A percentile compares a stretch with the other conserved stretches of the same genome.
phyloP scores from a whole-genome alignment of 92 coral and sea anemone species.

The Epizoanthus ramosus region DNA sequence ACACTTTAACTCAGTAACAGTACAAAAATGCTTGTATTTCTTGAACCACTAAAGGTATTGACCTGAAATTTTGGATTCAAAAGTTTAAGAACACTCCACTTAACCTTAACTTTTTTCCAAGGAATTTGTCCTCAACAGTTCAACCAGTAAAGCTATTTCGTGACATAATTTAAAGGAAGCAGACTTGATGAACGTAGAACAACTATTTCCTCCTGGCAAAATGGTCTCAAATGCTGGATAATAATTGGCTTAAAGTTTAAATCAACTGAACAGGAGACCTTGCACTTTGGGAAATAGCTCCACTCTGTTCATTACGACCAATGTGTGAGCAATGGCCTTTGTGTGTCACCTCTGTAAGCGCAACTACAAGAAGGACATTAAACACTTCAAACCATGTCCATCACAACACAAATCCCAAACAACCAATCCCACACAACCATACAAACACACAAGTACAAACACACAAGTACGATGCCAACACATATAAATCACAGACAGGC shows the following conservation, averaged over 20 bases:
- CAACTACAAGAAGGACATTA: conserved; percentile 93
- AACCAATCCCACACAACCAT: neutral
- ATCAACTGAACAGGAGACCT: conserved; percentile 52
- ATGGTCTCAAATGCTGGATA: conserved; percentile 30
- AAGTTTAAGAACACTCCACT: too few relatives aligned
- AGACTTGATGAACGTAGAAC: conserved; percentile 53
- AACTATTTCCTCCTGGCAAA: conserved; percentile 47
- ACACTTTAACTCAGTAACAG: too few relatives aligned
- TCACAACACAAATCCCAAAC: conserved; percentile 30
- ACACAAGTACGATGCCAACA: neutral
- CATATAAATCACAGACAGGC: conserved; percentile 28
- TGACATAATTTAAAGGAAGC: conserved; percentile 32
- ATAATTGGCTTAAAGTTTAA: conserved; percentile 7
- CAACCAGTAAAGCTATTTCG: neutral
- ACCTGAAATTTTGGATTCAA: too few relatives aligned
- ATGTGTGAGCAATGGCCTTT: conserved; percentile 98
- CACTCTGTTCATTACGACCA: conserved; percentile 55
- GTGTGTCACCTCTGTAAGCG: conserved; percentile 97
- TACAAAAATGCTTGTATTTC: too few relatives aligned
- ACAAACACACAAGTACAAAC: neutral
- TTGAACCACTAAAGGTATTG: too few relatives aligned
- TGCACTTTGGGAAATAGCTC: conserved; percentile 41
- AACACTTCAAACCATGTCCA: conserved; percentile 84
- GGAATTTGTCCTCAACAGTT: neutral
- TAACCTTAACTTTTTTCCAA: too few relatives aligned